Percentiles rank a stretch among this genome's conserved stretches.
Conservation (phyloP, 2,113 vertebrate species). For the Neogale vison region DNA sequence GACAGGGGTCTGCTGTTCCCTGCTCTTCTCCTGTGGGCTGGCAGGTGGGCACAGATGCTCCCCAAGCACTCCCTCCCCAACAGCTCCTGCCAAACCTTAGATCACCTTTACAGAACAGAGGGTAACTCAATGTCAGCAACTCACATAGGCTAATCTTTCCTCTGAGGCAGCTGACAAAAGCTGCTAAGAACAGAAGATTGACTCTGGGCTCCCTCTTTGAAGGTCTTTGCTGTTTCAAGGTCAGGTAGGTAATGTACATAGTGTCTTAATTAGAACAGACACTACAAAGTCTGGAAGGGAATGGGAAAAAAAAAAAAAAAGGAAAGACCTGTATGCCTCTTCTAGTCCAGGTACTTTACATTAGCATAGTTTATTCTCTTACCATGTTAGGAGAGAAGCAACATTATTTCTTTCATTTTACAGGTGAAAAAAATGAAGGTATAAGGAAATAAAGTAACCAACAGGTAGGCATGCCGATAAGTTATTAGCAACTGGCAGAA, state of each 20-base stretch:
- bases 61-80: background rate
- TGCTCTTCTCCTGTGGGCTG: background rate
- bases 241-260: constrained; percentile 27
- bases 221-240: constrained; percentile 68
- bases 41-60: constrained; percentile 4
- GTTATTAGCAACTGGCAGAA: background rate
- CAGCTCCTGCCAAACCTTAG: background rate
- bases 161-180: constrained; percentile 57
- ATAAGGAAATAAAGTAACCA: background rate
- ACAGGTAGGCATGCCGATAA: background rate
- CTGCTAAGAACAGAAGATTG: constrained; percentile 5
- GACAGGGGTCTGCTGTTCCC: constrained; percentile 6
- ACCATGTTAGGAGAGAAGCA: background rate
- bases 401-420: background rate
- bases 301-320: background rate
- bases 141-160: constrained; percentile 52
- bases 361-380: background rate
- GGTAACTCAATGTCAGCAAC: constrained; percentile 54
- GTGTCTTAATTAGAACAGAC: constrained; percentile 12
- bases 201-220: background rate
- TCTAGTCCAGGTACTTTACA: background rate
- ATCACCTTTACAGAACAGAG: constrained; percentile 43
- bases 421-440: background rate
- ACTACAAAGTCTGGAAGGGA: background rate
- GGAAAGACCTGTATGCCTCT: background rate